Conservation (phyloP, 2,888 invertebrate species). For the Anaspis maculata region DNA sequence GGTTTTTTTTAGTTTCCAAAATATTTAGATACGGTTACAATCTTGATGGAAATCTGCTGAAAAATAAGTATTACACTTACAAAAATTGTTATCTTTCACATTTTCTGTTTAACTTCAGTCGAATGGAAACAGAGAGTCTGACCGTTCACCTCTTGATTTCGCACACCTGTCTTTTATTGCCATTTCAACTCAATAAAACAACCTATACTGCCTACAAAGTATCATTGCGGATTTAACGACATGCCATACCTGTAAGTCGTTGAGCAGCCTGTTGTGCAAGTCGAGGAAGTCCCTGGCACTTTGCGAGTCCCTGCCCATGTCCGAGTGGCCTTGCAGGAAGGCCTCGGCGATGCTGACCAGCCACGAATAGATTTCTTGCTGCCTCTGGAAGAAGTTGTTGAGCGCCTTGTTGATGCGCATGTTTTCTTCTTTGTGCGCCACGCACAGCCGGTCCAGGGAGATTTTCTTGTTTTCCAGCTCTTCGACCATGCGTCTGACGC, state of each 20-base stretch:
- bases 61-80: too few relatives aligned
- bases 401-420: slow-evolving; percentile 60
- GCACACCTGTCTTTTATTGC: too few relatives aligned
- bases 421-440: slow-evolving; percentile 60
- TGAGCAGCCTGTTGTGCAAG: slow-evolving; percentile 62
- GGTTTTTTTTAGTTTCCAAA: too few relatives aligned
- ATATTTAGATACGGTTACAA: too few relatives aligned
- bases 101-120: too few relatives aligned
- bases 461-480: slow-evolving; percentile 67
- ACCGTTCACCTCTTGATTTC: too few relatives aligned
- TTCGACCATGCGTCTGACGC: slow-evolving; percentile 56
- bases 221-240: too few relatives aligned
- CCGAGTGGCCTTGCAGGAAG: slow-evolving; percentile 62
- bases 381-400: slow-evolving; percentile 58
- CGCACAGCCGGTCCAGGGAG: slow-evolving; percentile 54
- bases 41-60: too few relatives aligned
- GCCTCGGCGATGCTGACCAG: slow-evolving; percentile 62
- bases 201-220: too few relatives aligned
- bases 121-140: too few relatives aligned
- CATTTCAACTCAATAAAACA: too few relatives aligned
- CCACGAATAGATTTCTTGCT: slow-evolving; percentile 66
- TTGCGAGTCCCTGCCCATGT: slow-evolving; percentile 62
- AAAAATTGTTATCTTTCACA: too few relatives aligned
- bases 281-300: slow-evolving; percentile 65
- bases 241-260: slow-evolving; percentile 63